Percentiles rank a stretch among this genome's conserved stretches.
These are phyloP conservation scores for Otolemur crassicaudatus DNA, from an alignment of 2,797 vertebrate genomes.

Conservation along the genomic window DNA sequence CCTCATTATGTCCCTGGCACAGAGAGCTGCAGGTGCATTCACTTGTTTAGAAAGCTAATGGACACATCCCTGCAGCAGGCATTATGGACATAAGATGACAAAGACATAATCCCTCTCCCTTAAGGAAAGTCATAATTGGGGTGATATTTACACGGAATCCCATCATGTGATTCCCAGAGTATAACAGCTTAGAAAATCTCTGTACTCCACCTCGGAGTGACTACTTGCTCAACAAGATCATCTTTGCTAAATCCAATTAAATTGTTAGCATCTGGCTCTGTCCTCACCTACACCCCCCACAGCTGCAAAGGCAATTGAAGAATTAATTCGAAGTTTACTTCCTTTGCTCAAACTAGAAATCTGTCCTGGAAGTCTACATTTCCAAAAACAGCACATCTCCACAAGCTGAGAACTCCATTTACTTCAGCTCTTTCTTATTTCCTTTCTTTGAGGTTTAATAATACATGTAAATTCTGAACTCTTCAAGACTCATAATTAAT, in stretches of 20 bases:
- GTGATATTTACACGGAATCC: neutral
- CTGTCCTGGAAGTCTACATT: constrained; percentile 26
- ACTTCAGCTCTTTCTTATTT: constrained; percentile 31
- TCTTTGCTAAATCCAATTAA: neutral
- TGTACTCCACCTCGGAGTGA: neutral
- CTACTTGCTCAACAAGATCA: neutral
- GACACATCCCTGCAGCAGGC: neutral
- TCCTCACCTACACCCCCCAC: neutral
- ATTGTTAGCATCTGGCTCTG: neutral
- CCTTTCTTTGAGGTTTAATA: neutral
- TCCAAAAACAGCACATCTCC: constrained; percentile 27
- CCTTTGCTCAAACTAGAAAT: neutral
- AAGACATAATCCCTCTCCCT: neutral
- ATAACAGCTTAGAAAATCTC: neutral
- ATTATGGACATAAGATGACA: neutral
- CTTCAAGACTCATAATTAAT: constrained; percentile 32
- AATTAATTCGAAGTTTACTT: neutral
- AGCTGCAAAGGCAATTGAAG: neutral
- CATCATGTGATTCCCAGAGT: neutral
- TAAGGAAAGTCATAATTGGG: neutral
- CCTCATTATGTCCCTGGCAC: neutral
- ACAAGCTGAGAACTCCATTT: neutral
- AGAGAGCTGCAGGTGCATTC: neutral
- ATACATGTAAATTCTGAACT: constrained; percentile 9
- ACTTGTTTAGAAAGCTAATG: neutral